Evolutionary conservation across 2,113 vertebrate species (phyloP).

Genomic region (Blennius ocellaris): DNA sequence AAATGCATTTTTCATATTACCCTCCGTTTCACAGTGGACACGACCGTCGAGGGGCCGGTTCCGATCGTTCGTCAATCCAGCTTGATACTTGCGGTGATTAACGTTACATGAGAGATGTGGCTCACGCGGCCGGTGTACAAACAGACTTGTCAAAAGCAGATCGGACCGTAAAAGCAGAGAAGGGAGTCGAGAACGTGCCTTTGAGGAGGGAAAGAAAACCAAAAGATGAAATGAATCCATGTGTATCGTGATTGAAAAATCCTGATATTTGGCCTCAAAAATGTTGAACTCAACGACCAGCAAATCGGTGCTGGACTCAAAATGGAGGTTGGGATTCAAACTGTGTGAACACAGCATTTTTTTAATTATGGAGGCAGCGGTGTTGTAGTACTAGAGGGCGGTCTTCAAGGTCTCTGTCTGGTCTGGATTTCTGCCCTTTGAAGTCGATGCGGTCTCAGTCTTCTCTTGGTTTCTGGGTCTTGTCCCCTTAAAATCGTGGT

Average conservation of each 20-base stretch:
- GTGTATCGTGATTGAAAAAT: neutral
- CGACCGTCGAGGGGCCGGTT: conserved; percentile 28
- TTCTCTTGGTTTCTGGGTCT: too few relatives aligned
- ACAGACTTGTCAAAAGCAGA: conserved; percentile 53
- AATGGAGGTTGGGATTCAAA: too few relatives aligned
- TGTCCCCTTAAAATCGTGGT: too few relatives aligned
- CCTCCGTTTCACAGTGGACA: conserved; percentile 52
- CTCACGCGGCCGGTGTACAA: conserved; percentile 35
- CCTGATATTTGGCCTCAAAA: too few relatives aligned
- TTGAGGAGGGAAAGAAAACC: conserved; percentile 32
- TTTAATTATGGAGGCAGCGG: too few relatives aligned
- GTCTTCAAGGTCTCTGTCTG: too few relatives aligned
- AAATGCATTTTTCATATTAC: conserved; percentile 72
- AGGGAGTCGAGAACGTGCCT: conserved; percentile 42
- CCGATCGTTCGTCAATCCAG: conserved; percentile 58
- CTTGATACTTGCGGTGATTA: conserved; percentile 49
- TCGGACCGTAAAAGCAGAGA: conserved; percentile 41
- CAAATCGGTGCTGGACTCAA: too few relatives aligned
- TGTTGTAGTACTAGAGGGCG: too few relatives aligned
- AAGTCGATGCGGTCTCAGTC: too few relatives aligned
- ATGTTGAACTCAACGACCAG: too few relatives aligned
- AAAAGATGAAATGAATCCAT: conserved; percentile 37
- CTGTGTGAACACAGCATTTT: too few relatives aligned
- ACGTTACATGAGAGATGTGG: conserved; percentile 36
- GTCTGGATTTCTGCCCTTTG: too few relatives aligned